Base-by-base conservation (phyloP, 2,888 invertebrate genomes). In the Orthosia incerta region DNA sequence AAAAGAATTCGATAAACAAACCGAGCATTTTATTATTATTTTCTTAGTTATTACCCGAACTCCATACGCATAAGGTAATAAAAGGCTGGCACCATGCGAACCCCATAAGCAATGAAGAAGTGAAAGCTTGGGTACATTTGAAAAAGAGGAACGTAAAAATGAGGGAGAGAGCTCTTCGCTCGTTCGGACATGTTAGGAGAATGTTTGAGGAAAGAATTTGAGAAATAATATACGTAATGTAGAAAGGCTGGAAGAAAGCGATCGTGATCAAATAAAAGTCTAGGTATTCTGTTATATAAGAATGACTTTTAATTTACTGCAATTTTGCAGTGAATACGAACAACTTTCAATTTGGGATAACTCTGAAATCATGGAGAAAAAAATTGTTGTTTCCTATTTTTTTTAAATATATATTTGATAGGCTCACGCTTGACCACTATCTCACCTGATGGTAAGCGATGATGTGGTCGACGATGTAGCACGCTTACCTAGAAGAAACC, bases 71-170 rank as follows among this genome's bases (percentile, higher is more conserved):
- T 76, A 71, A 55, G 74, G 79, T 70, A 80, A 78, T 86, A 86
- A 86, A 84, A 83, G 31, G 71, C 75, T 73, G 66, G 57, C 70
- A 80, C 82, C 83, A 81, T 84, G 74, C 76, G 74, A 64, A 74
- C 72, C 70, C 79, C 71, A 77, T 84, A 83, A 80, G 78, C 74
- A 74, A 84, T 79, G 84, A 79, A 75, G 72, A 84, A 78, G 72
- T 81, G 77, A 86, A 80, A 84, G 83, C 77, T 66, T 61, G n/a
- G 68, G 59, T 60, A 79, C 72, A 82, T 86, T 84, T 86, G 86
- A 86, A 85, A 86, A 75, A 86, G 74, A 73, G 67, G 67, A 71
- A 76, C 73, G 76, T 84, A 84, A 80, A 85, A 85, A 79, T 76
- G 69, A 82, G 67, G 67, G 69, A 74, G 74, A 59, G 67, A 26